These are phyloP conservation scores for Serrognathus titanus DNA, from an alignment of 2,888 invertebrate species.

Conservation along the genomic window DNA sequence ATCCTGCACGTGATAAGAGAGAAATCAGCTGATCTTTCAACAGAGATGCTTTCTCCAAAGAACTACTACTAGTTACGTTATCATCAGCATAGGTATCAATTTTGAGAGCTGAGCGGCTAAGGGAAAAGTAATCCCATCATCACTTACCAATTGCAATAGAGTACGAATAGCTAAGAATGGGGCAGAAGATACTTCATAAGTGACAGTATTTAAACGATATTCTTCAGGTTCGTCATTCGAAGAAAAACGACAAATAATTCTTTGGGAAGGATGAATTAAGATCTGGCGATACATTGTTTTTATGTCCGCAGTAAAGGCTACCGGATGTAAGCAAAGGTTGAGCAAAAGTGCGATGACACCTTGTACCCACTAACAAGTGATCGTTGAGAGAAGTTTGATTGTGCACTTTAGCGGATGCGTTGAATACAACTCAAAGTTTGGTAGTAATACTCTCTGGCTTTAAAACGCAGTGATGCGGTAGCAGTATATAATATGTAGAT, in stretches of 20 bases:
- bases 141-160: constrained; percentile 8
- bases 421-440: constrained; percentile 3
- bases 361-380: constrained; percentile 13
- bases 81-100: constrained; percentile 13
- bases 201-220: constrained; percentile 10
- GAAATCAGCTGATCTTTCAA: neutral
- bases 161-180: constrained; percentile 17
- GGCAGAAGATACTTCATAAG: constrained; percentile 11
- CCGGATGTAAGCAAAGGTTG: constrained; percentile 10
- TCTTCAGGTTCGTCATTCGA: neutral
- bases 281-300: constrained; percentile 18
- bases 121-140: constrained; percentile 8
- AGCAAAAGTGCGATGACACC: constrained; percentile 13
- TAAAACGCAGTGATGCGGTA: neutral
- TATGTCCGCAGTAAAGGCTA: constrained; percentile 17
- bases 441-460: constrained; percentile 4
- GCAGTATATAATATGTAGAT: neutral
- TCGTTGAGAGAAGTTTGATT: constrained; percentile 8
- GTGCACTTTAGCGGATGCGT: constrained; percentile 4
- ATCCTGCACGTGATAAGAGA: constrained; percentile 3
- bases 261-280: constrained; percentile 1
- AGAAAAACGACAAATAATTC: constrained; percentile 7
- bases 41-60: constrained; percentile 1
- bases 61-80: constrained; percentile 1
- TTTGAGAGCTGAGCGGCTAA: neutral